phyloP scores from a whole-genome alignment of 2,797 vertebrate species.

The Cynopterus sphinx region DNA sequence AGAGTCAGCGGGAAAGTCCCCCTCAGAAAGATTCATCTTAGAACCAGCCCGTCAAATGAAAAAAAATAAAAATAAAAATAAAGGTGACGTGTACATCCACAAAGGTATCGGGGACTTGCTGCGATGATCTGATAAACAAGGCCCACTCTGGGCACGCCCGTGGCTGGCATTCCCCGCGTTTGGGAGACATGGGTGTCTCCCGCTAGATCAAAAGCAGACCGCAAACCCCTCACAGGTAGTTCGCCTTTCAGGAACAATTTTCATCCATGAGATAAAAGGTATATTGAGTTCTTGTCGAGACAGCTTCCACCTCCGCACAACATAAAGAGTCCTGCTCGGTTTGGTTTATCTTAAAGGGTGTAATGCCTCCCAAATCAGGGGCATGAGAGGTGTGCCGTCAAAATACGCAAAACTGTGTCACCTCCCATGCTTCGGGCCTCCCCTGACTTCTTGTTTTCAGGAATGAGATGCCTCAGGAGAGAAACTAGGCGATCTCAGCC shows the following conservation, averaged over 20 bases:
- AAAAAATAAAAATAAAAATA: not conserved
- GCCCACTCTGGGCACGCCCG: accelerated
- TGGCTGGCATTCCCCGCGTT: accelerated
- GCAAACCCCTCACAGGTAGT: no score
- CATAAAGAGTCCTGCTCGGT: not conserved
- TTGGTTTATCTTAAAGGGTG: not conserved
- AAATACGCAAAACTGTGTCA: not conserved
- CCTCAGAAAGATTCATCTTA: not conserved
- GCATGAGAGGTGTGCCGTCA: no score
- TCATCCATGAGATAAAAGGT: not conserved
- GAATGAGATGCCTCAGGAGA: not conserved
- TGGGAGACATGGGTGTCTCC: not conserved
- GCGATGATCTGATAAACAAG: no score
- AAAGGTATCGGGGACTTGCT: not conserved
- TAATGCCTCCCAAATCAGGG: not conserved
- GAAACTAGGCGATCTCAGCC: accelerated
- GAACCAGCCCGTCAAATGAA: not conserved
- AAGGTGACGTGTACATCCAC: accelerated
- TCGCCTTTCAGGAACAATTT: not conserved
- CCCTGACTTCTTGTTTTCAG: not conserved
- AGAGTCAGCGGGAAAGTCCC: not conserved
- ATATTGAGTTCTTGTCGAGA: not conserved
- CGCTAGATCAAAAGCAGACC: not conserved
- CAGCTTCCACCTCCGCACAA: not conserved
- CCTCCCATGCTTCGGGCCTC: not conserved